Evolutionary conservation across 2,888 invertebrate species (phyloP).

Genomic region (Pseudococcus longispinus): DNA sequence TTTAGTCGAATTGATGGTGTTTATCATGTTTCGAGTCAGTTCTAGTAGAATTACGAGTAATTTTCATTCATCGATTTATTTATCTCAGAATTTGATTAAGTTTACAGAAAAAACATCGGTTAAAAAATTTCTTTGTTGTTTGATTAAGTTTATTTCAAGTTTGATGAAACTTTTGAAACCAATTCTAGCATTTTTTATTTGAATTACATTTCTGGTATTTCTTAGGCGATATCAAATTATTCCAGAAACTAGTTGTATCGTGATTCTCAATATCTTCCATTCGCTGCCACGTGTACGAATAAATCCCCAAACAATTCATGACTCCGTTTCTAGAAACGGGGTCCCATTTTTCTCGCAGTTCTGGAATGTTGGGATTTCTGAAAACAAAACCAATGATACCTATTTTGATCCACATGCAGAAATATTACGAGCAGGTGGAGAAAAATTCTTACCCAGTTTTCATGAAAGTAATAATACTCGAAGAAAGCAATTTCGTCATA

Average conservation of each 20-base stretch:
- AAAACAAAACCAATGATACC: too few relatives aligned
- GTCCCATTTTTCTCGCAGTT: not conserved
- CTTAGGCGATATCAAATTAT: not conserved
- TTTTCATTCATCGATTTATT: too few relatives aligned
- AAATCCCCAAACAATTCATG: not conserved
- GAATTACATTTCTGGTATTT: not conserved
- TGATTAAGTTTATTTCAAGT: too few relatives aligned
- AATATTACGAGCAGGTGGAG: not conserved
- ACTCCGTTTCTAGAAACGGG: not conserved
- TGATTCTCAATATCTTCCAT: slow-evolving; percentile 2
- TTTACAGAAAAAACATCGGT: too few relatives aligned
- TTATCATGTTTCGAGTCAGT: too few relatives aligned
- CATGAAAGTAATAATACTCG: not conserved
- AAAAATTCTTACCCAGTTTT: not conserved
- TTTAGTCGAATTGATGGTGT: too few relatives aligned
- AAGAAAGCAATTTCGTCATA: not conserved
- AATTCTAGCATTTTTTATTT: not conserved
- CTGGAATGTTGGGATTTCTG: not conserved
- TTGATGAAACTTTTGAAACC: too few relatives aligned
- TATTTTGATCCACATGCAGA: too few relatives aligned
- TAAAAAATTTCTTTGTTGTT: too few relatives aligned
- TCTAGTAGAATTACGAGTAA: too few relatives aligned
- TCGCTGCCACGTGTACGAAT: not conserved
- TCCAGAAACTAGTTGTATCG: not conserved
- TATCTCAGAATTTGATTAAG: too few relatives aligned